These are phyloP conservation scores for Chamaea fasciata DNA, from an alignment of 2,113 vertebrate genomes.

Conservation along the genomic window DNA sequence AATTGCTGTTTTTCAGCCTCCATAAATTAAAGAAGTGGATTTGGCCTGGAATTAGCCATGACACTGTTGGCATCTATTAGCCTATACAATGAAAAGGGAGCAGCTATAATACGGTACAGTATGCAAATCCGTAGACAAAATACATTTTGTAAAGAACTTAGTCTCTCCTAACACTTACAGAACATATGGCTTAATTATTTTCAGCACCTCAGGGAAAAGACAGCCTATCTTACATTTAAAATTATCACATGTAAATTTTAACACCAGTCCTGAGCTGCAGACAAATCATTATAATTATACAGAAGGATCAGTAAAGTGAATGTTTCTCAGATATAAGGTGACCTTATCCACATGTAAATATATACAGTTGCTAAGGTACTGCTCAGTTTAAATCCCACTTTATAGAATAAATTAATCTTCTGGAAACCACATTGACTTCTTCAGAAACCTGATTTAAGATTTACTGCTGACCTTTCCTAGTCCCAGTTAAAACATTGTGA, in stretches of 20 bases:
- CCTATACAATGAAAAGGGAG: background rate
- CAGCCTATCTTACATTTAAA: background rate
- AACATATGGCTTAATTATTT: background rate
- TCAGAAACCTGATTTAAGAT: background rate
- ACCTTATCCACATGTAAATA: constrained; percentile 28
- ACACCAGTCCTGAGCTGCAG: background rate
- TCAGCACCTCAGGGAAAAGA: background rate
- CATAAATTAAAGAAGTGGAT: background rate
- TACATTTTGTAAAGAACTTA: background rate
- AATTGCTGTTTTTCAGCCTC: background rate
- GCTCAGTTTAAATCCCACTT: background rate
- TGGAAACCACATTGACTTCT: background rate
- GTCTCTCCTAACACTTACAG: background rate
- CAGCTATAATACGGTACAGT: background rate
- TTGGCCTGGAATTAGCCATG: background rate
- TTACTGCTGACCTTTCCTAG: constrained; percentile 8
- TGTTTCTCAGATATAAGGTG: background rate
- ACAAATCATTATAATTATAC: background rate
- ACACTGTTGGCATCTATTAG: background rate
- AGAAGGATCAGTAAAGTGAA: background rate
- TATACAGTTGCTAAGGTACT: background rate
- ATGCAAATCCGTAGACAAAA: background rate
- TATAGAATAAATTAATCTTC: background rate
- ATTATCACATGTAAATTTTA: background rate
- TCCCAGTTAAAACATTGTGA: background rate